Evolutionary conservation across 2,888 invertebrate genomes (phyloP).

Genomic region (Zygothrica quintamaculata): DNA sequence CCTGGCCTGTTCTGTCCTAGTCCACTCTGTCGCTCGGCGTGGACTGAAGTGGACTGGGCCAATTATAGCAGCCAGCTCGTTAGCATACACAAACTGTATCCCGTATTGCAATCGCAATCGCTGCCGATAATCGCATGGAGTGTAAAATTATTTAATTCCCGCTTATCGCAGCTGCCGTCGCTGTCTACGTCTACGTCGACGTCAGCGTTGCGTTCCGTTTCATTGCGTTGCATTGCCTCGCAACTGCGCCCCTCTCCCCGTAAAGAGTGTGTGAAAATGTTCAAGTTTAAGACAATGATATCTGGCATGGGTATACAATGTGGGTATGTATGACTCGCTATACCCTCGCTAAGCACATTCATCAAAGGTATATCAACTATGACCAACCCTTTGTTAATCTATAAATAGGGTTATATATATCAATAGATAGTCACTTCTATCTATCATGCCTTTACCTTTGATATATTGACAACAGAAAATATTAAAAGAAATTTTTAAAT

Average conservation of each 20-base stretch:
- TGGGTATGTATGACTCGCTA: slow-evolving; percentile 14
- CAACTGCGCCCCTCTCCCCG: slow-evolving; percentile 24
- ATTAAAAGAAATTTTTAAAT: too few relatives aligned
- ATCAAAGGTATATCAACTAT: too few relatives aligned
- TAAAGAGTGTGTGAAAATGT: slow-evolving; percentile 73
- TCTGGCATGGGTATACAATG: slow-evolving; percentile 39
- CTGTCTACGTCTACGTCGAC: slow-evolving; percentile 4
- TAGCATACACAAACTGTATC: slow-evolving; percentile 77
- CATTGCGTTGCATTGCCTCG: too few relatives aligned
- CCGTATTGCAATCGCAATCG: slow-evolving; percentile 81
- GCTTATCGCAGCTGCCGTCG: slow-evolving; percentile 70
- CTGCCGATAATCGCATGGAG: slow-evolving; percentile 80
- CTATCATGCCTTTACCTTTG: too few relatives aligned
- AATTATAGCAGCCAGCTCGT: slow-evolving; percentile 75
- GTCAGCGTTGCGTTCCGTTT: too few relatives aligned
- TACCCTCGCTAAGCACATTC: slow-evolving; percentile 14
- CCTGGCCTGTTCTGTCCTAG: too few relatives aligned
- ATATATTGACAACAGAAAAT: too few relatives aligned
- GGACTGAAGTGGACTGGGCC: slow-evolving; percentile 47
- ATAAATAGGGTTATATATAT: too few relatives aligned
- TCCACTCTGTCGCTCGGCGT: too few relatives aligned
- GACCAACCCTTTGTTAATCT: too few relatives aligned
- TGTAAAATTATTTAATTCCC: slow-evolving; percentile 80
- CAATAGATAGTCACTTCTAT: too few relatives aligned
- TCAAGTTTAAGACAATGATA: slow-evolving; percentile 69